phyloP scores from a whole-genome alignment of 2,888 invertebrate genomes.

The Zelleria hepariella region DNA sequence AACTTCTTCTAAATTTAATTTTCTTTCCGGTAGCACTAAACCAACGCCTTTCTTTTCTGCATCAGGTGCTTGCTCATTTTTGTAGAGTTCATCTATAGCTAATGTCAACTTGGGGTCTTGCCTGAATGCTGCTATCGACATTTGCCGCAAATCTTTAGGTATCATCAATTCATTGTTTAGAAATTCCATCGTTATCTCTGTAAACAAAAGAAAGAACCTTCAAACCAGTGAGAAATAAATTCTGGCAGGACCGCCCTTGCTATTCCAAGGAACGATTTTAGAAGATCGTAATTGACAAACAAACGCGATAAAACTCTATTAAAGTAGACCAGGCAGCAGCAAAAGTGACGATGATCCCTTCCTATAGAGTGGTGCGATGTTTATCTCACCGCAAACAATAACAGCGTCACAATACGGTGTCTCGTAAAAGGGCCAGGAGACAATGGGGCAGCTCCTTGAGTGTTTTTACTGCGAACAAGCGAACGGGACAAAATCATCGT shows the following conservation, averaged over 20 bases:
- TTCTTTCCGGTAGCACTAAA: constrained; percentile 43
- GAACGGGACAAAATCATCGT: constrained; percentile 65
- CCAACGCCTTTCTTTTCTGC: neutral
- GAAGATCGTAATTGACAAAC: constrained; percentile 44
- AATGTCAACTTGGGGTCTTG: constrained; percentile 48
- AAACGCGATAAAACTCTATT: constrained; percentile 48
- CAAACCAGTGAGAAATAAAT: neutral
- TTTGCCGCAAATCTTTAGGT: constrained; percentile 34
- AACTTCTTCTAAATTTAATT: constrained; percentile 49
- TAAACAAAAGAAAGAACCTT: constrained; percentile 22
- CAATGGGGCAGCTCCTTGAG: constrained; percentile 61
- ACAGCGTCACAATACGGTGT: constrained; percentile 64
- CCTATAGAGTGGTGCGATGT: constrained; percentile 69
- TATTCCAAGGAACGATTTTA: neutral
- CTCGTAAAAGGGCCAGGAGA: constrained; percentile 68
- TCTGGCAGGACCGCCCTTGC: neutral
- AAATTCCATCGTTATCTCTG: constrained; percentile 37
- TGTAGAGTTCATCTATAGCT: constrained; percentile 49
- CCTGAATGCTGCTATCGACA: constrained; percentile 31
- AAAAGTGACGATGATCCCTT: constrained; percentile 67
- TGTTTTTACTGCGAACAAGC: constrained; percentile 65
- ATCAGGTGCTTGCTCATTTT: constrained; percentile 16
- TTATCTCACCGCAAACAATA: constrained; percentile 71
- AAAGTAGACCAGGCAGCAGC: constrained; percentile 45
- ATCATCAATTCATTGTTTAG: constrained; percentile 47